Conservation (phyloP, 2,888 invertebrate genomes). For the Drosophila merina region DNA sequence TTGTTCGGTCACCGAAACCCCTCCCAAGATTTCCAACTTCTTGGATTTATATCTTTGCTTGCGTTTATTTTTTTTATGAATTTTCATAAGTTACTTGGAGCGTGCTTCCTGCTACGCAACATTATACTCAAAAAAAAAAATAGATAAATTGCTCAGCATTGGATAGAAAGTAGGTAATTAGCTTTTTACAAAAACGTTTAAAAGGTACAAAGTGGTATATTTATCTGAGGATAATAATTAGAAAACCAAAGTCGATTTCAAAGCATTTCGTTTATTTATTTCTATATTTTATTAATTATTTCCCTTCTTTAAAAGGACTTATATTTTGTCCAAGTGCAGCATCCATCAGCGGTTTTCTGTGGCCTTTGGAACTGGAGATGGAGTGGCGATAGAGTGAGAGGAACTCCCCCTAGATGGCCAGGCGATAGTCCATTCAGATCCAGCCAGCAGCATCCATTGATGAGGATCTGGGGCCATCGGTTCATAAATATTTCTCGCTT, state of each 20-base stretch:
- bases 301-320: neutral
- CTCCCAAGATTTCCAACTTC: slow-evolving; percentile 44
- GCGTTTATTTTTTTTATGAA: slow-evolving; percentile 35
- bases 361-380: slow-evolving; percentile 55
- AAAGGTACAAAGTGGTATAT: neutral
- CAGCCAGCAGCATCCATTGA: slow-evolving; percentile 57
- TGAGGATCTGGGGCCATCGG: slow-evolving; percentile 61
- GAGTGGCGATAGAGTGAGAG: slow-evolving; percentile 30
- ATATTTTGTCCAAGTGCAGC: slow-evolving; percentile 7
- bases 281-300: neutral
- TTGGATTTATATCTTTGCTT: slow-evolving; percentile 22
- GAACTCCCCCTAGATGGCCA: slow-evolving; percentile 43
- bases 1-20: slow-evolving; percentile 32
- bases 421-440: slow-evolving; percentile 46
- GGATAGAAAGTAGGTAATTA: neutral
- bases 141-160: neutral
- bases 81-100: slow-evolving; percentile 65
- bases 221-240: neutral
- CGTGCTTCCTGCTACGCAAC: slow-evolving; percentile 75
- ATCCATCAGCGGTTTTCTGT: slow-evolving; percentile 32
- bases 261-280: no score
- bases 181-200: neutral
- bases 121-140: slow-evolving; percentile 23
- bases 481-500: slow-evolving; percentile 73
- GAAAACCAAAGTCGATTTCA: no score